Percentiles rank a stretch among this genome's conserved stretches.
Conservation (phyloP, 2,113 vertebrate species). For the Gavia stellata region DNA sequence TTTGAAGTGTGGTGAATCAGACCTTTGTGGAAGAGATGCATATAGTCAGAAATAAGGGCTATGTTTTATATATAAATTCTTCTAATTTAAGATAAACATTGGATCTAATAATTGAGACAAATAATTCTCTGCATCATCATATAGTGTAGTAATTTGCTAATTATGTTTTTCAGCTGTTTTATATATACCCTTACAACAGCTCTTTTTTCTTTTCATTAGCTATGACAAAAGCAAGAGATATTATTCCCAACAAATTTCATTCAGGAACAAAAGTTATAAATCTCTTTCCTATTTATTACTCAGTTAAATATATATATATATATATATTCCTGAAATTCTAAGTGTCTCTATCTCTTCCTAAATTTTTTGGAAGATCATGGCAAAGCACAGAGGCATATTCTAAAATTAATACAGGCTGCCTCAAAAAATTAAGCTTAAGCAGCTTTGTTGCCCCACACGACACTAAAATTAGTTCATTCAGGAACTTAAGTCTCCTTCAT, state of each 20-base stretch:
- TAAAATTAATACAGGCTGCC: neutral
- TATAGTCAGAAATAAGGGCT: neutral
- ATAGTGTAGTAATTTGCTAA: neutral
- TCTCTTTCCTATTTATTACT: neutral
- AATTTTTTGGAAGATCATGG: neutral
- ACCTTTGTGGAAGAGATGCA: neutral
- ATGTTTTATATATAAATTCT: neutral
- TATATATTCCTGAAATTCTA: neutral
- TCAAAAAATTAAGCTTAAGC: neutral
- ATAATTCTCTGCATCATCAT: neutral
- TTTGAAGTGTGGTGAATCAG: neutral
- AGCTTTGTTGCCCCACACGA: neutral
- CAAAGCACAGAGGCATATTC: neutral
- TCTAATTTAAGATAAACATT: neutral
- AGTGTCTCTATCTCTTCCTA: neutral
- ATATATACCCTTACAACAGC: neutral
- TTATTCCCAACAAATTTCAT: neutral
- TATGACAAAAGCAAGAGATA: neutral
- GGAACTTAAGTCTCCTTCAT: neutral
- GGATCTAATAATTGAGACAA: neutral
- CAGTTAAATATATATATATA: neutral
- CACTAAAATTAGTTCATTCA: neutral
- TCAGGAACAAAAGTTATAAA: neutral
- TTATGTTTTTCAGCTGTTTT: neutral
- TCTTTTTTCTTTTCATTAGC: neutral